Evolutionary conservation across 2,113 vertebrate species (phyloP).

Genomic region (Ameiurus melas): DNA sequence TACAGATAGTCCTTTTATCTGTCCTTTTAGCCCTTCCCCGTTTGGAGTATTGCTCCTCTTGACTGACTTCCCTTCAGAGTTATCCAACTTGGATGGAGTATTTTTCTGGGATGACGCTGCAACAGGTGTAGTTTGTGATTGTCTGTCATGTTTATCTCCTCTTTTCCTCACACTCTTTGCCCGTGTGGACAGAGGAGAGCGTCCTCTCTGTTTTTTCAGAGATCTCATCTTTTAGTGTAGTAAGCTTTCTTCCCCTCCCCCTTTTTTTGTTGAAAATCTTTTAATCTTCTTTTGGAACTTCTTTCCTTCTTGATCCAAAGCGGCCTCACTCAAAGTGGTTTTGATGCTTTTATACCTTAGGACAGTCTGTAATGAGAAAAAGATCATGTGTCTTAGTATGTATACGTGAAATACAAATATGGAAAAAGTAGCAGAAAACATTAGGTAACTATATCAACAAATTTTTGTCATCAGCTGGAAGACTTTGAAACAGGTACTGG

Average conservation of each 20-base stretch:
- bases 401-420: neutral
- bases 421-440: neutral
- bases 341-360: neutral
- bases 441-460: no score
- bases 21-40: slow-evolving; percentile 66
- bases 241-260: neutral
- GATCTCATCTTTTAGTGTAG: slow-evolving; percentile 77
- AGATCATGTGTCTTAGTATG: neutral
- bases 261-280: slow-evolving; percentile 2
- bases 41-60: slow-evolving; percentile 55
- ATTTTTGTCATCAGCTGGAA: neutral
- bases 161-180: slow-evolving; percentile 76
- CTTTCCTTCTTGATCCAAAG: slow-evolving; percentile 41
- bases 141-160: slow-evolving; percentile 61
- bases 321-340: slow-evolving; percentile 18
- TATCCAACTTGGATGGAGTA: slow-evolving; percentile 48
- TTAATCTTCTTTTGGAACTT: slow-evolving; percentile 34
- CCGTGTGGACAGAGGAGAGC: slow-evolving; percentile 74
- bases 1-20: slow-evolving; percentile 61
- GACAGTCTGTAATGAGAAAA: slow-evolving; percentile 41
- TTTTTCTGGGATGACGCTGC: slow-evolving; percentile 61
- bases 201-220: slow-evolving; percentile 75
- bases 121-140: slow-evolving; percentile 59
- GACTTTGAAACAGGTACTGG: neutral
- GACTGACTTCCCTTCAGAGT: slow-evolving; percentile 59